Conservation (phyloP, 2,888 invertebrate species). For the Asteroscopus sphinx region DNA sequence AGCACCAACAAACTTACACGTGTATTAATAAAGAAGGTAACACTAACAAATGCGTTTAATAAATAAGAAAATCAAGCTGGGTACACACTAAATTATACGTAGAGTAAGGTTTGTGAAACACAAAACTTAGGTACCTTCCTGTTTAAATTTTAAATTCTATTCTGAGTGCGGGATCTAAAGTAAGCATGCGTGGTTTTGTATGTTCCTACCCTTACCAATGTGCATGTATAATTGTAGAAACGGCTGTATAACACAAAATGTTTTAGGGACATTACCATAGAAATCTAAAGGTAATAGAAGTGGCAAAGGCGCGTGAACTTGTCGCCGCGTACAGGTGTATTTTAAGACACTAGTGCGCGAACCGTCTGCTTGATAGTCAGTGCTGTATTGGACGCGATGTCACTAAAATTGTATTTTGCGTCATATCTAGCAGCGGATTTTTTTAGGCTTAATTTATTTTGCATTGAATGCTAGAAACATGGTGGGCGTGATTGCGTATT, state of each 20-base stretch:
- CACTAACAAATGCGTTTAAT: conserved; percentile 32
- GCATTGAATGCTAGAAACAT: too few relatives aligned
- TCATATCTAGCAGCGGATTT: too few relatives aligned
- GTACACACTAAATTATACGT: conserved; percentile 36
- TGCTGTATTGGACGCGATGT: too few relatives aligned
- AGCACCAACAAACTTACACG: conserved; percentile 31
- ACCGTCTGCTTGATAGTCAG: too few relatives aligned
- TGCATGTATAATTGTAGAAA: conserved; percentile 38
- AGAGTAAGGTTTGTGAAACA: conserved; percentile 43
- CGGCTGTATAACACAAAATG: conserved; percentile 18
- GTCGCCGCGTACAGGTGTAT: too few relatives aligned
- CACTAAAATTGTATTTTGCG: too few relatives aligned
- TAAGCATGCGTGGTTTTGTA: conserved; percentile 48
- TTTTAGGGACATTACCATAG: conserved; percentile 26
- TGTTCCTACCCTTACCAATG: conserved; percentile 14
- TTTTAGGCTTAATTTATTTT: too few relatives aligned
- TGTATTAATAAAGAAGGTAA: conserved; percentile 25
- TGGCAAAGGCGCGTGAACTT: too few relatives aligned
- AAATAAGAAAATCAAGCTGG: conserved; percentile 50
- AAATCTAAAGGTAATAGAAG: too few relatives aligned
- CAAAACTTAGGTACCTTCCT: conserved; percentile 57
- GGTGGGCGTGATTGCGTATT: too few relatives aligned
- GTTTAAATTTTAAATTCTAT: conserved; percentile 66
- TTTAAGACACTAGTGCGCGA: too few relatives aligned
- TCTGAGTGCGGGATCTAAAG: conserved; percentile 58